Percentiles rank a stretch among this genome's conserved stretches.
These are phyloP conservation scores for Zingel zingel DNA, from an alignment of 2,113 vertebrate genomes.

Conservation along the genomic window DNA sequence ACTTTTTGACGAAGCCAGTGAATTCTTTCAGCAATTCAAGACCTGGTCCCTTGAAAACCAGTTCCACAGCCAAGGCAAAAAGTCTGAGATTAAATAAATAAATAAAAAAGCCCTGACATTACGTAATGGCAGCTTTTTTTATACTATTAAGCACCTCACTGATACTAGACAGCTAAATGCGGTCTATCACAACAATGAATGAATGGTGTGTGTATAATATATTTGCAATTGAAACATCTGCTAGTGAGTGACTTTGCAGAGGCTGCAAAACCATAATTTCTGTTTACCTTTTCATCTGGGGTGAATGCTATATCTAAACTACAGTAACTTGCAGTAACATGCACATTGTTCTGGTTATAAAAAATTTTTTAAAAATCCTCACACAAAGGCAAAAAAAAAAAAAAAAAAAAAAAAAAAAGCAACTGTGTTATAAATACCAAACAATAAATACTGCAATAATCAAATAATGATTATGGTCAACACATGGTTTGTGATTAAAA, in stretches of 20 bases:
- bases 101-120: background rate
- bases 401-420: background rate
- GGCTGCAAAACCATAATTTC: too few relatives aligned
- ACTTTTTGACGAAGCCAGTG: slow-evolving; percentile 54
- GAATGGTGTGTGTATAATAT: background rate
- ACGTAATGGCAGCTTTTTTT: slow-evolving; percentile 39
- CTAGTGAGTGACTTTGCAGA: too few relatives aligned
- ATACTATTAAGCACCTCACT: background rate
- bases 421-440: background rate
- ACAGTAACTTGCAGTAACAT: background rate
- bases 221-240: too few relatives aligned
- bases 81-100: too few relatives aligned
- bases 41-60: slow-evolving; percentile 64
- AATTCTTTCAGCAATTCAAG: slow-evolving; percentile 79
- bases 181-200: background rate
- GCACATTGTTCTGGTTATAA: background rate
- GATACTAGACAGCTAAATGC: background rate
- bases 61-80: slow-evolving; percentile 16
- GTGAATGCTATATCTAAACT: background rate
- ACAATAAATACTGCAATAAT: background rate
- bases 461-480: background rate
- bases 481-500: too few relatives aligned
- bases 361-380: too few relatives aligned
- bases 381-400: background rate
- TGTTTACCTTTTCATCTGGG: too few relatives aligned